Evolutionary conservation across 2,797 vertebrate species (phyloP).

Genomic region (Kryptopterus vitreolus): DNA sequence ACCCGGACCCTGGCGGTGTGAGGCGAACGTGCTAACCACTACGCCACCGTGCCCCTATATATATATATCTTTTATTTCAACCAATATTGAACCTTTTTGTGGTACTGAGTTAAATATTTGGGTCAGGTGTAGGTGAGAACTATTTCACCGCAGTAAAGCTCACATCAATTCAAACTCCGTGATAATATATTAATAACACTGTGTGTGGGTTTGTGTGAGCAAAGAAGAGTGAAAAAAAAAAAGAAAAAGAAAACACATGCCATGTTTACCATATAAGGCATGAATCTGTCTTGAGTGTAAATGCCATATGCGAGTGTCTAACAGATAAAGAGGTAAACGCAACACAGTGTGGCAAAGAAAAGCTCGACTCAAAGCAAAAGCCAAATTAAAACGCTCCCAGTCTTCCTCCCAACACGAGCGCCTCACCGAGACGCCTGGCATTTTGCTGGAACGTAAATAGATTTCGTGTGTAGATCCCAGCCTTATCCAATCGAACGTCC

Average conservation of each 20-base stretch:
- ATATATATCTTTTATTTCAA: not conserved
- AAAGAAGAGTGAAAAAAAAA: not conserved
- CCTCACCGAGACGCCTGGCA: not conserved
- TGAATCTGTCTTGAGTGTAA: not conserved
- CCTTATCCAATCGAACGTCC: slow-evolving; percentile 40
- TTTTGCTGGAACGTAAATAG: not conserved
- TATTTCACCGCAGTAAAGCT: not conserved
- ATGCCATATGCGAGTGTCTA: slow-evolving; percentile 24
- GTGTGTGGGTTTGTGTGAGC: not conserved
- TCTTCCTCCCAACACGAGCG: not conserved
- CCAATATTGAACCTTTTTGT: too few species aligned
- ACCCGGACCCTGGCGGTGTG: too few species aligned
- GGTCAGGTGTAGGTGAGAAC: not conserved
- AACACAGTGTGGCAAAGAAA: slow-evolving; percentile 18
- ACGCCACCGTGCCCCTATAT: not conserved
- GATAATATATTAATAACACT: slow-evolving; percentile 16
- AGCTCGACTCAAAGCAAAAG: slow-evolving; percentile 1
- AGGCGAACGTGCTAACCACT: too few species aligned
- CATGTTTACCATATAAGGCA: slow-evolving; percentile 5
- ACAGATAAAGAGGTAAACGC: slow-evolving; percentile 11
- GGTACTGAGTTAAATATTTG: not conserved
- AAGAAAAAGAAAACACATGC: too few species aligned
- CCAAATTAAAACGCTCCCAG: slow-evolving; percentile 10
- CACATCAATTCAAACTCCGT: not conserved
- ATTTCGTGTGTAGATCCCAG: slow-evolving; percentile 31